Evolutionary conservation across 2,888 invertebrate species (phyloP).

Genomic region (Thyatira batis): DNA sequence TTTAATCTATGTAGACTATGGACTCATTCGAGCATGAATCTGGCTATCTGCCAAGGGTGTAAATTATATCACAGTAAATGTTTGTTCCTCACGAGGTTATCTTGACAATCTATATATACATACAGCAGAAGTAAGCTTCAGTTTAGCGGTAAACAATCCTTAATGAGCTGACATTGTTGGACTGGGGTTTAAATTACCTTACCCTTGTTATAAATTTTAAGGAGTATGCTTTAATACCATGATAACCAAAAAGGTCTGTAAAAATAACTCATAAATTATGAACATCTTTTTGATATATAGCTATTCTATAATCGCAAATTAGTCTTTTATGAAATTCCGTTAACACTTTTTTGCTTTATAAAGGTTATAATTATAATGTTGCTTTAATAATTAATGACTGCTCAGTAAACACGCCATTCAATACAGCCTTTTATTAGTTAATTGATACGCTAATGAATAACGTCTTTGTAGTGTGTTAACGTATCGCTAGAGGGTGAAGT

Average conservation of each 20-base stretch:
- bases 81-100: not conserved
- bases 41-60: not conserved
- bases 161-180: not conserved
- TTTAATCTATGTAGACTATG: not conserved
- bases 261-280: too few species aligned
- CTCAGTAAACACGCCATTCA: too few species aligned
- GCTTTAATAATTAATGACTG: too few species aligned
- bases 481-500: constrained; percentile 69
- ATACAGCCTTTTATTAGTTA: not conserved
- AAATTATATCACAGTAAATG: not conserved
- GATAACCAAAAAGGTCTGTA: too few species aligned
- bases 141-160: not conserved
- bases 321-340: too few species aligned
- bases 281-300: too few species aligned
- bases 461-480: constrained; percentile 58
- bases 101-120: not conserved
- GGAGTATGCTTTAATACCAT: too few species aligned
- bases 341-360: too few species aligned
- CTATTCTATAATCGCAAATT: too few species aligned
- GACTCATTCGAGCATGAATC: not conserved
- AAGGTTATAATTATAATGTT: too few species aligned
- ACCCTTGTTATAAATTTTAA: too few species aligned
- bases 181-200: too few species aligned
- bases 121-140: not conserved
- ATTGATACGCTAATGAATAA: not conserved